These are phyloP conservation scores for Coreoperca whiteheadi DNA, from an alignment of 2,113 vertebrate species.

Conservation along the genomic window DNA sequence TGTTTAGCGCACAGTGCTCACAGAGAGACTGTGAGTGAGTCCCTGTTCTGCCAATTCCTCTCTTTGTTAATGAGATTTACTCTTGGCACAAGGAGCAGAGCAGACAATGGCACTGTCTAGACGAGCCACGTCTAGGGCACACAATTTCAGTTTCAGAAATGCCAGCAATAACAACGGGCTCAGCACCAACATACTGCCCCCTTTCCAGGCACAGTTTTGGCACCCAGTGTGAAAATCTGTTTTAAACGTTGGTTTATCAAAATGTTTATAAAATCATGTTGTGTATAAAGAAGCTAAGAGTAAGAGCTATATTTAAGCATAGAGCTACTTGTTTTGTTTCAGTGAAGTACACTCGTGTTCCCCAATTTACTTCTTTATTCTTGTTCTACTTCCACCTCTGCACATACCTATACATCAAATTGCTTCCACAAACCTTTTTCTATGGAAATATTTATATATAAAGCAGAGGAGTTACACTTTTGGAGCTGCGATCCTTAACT, in stretches of 20 bases:
- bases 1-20: conserved; percentile 53
- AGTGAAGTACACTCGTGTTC: too few relatives aligned
- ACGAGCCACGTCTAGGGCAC: conserved; percentile 32
- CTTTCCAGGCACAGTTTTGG: neutral
- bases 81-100: conserved; percentile 43
- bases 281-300: too few relatives aligned
- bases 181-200: neutral
- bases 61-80: conserved; percentile 65
- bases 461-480: too few relatives aligned
- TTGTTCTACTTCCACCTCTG: too few relatives aligned
- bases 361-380: too few relatives aligned
- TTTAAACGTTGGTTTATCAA: neutral
- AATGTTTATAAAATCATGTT: too few relatives aligned
- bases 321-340: too few relatives aligned
- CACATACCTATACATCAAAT: too few relatives aligned
- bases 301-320: too few relatives aligned
- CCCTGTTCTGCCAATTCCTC: conserved; percentile 36
- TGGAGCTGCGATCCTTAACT: too few relatives aligned
- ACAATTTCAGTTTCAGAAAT: conserved; percentile 21
- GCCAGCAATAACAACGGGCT: neutral
- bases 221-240: neutral
- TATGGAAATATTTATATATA: too few relatives aligned
- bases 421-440: too few relatives aligned
- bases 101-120: conserved; percentile 51
- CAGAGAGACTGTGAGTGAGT: conserved; percentile 31